Base-by-base conservation (phyloP, 2,888 invertebrate genomes). In the Gandaritis pyraliata region DNA sequence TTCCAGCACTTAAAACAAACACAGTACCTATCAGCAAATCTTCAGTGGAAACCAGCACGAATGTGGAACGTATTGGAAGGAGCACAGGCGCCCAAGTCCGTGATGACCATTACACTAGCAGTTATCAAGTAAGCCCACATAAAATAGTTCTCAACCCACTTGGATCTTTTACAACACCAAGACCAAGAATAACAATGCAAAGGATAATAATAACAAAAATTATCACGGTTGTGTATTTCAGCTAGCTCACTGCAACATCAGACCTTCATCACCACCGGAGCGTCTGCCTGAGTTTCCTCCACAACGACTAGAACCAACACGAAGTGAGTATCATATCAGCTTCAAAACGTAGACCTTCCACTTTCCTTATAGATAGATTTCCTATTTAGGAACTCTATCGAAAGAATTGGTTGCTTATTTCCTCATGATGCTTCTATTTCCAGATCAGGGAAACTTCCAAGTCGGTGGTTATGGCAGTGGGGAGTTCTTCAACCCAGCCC, bases 371-470 rank as follows among this genome's bases (percentile, higher is more conserved):
- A 1, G 23, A 23, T 1, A 3, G 6, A 23, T 23, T 2, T 2
- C n/a, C n/a, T n/a, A n/a, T n/a, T n/a, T n/a, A n/a, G n/a, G n/a
- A n/a, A n/a, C n/a, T n/a, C n/a, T n/a, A n/a, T n/a, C n/a, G n/a
- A n/a, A n/a, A n/a, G n/a, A n/a, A 5, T 39, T 23, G 23, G 6
- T 23, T 23, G 23, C 39, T 39, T n/a, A 15, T 15, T 6, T 8
- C 41, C 6, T 48, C 7, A 33, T 33, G 8, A 11, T 8, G 33
- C 5, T 13, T 33, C 11, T 45, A 11, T 46, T 38, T 18, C 23
- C 55, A 82, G 82, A 70, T 56, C 70, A 71, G 30, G 80, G 82
- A 0, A 78, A 81, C 61, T 82, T 82, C 16, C 72, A 78, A 58
- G 62, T 76, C 1, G 68, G 76, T 11, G 68, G 69, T 0, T 33